Evolutionary conservation across 1,140 invertebrate genomes (phyloP), one percentile per base, ranked within the genome.

Genomic region (Plectus sambesii): DNA sequence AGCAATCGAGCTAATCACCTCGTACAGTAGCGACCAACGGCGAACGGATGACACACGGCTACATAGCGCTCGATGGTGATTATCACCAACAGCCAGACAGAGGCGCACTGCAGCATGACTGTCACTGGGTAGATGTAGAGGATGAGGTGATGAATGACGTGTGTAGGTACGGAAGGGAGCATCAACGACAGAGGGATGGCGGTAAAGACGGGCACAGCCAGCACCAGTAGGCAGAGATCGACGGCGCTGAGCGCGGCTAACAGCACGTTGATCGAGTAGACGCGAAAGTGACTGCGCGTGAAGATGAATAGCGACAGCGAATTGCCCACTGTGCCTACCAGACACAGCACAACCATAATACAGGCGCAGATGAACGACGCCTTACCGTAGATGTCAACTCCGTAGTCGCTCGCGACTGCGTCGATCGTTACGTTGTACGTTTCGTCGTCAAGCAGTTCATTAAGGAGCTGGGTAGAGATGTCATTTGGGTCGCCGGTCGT

Each of bases 1-100:
- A 46, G 27, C 20, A 5, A 24, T 4, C 43, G 9, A 17, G 26
- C 27, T 43, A 44, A 46, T 51, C 48, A 66, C 54, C 37, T 53
- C 12, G 64, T 67, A 35, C 63, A 67, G 33, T 66, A 58, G 17
- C 55, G 56, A 17, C 61, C 47, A 29, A 62, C 64, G 15, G 42
- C 37, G 43, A 67, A 67, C 3, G 64, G 64, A 54, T 67, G 60
- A 30, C 66, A 69, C 3, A 67, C 64, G 35, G 64, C 90, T 61
- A 96, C 75, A 69, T 87, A 94, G 53, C 90, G 79, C 69, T 94
- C 89, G 27, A 93, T 72, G 12, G 87, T 90, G 84, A 96, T 93
- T 33, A 92, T 76, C 0, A 94, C 87, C 12, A 94, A 72, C 46
- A 67, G 51, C 66, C 63, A 66, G 5, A 66, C 49, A 4, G 53